Evolutionary conservation across 2,113 vertebrate genomes (phyloP), one percentile per base, ranked within the genome.

Genomic region (Arenaria interpres): DNA sequence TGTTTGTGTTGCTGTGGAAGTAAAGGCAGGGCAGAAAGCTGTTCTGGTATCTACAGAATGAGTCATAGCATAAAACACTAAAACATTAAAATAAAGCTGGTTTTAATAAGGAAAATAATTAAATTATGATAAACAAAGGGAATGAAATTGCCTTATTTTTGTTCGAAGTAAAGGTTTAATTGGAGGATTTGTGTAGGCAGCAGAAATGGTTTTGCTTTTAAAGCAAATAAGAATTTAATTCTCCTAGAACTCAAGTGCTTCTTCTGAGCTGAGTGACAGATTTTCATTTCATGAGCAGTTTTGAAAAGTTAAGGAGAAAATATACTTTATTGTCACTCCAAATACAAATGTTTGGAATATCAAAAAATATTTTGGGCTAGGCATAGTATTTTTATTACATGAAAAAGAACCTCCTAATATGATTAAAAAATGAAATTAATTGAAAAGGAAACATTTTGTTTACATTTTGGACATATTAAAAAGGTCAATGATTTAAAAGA

Each of bases 121-220:
- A 95, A 94, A 91, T 76, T 97, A 92, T 69, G 51, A 54, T 96
- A 97, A 96, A 93, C 71, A 96, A 96, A 91, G 16, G 53, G 46
- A 94, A 74, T 57, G 17, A 72, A 96, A 88, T 92, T 23, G 69
- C 51, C 89, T 95, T 78, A 59, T 72, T 86, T 95, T 93, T 79
- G 37, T 91, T 95, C 50, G 46, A 92, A 92, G 30, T 50, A 83
- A 82, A 79, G 43, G 20, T 92, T 95, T 96, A 86, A 89, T 93
- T 95, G 92, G 56, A 89, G 54, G 64, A 80, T 89, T 95, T 95
- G 67, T 96, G 92, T 93, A 92, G 89, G 90, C 82, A 86, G 64
- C n/a, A 79, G 33, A 30, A 81, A 80, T 64, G 46, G 13, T 45
- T 91, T 93, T 95, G 69, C 73, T 97, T 94, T 93, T 90, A 91